Conservation (phyloP, 2,888 invertebrate genomes). For the Daptonema setosum region DNA sequence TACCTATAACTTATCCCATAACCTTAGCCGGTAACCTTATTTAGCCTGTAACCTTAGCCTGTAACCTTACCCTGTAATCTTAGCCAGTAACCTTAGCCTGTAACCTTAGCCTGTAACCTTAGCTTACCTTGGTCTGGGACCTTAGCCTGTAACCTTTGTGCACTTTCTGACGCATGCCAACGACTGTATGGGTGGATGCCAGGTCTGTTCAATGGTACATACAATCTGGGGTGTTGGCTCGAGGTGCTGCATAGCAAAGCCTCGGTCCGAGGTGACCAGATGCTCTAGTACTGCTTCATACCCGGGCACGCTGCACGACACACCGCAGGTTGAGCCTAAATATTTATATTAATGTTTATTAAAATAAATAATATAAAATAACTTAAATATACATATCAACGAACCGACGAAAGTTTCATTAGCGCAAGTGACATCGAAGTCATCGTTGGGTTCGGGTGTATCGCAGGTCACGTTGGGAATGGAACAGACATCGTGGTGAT, state of each 20-base stretch:
- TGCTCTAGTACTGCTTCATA: slow-evolving; percentile 3
- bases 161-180: slow-evolving; percentile 1
- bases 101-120: too few species aligned
- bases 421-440: neutral
- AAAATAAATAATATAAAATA: neutral
- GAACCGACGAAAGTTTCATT: neutral
- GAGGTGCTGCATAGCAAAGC: neutral
- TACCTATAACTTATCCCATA: too few species aligned
- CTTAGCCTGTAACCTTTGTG: too few species aligned
- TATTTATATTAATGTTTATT: neutral
- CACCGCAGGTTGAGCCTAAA: neutral
- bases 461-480: neutral
- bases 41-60: too few species aligned
- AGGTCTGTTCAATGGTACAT: neutral
- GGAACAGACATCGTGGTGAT: neutral
- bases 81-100: too few species aligned
- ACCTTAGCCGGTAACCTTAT: too few species aligned
- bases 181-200: neutral
- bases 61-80: too few species aligned
- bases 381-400: neutral
- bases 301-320: neutral
- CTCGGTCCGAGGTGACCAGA: neutral
- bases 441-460: neutral
- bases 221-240: neutral
- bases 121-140: too few species aligned